These are phyloP conservation scores for Protophormia terraenovae DNA, from an alignment of 2,888 invertebrate genomes.

Conservation along the genomic window DNA sequence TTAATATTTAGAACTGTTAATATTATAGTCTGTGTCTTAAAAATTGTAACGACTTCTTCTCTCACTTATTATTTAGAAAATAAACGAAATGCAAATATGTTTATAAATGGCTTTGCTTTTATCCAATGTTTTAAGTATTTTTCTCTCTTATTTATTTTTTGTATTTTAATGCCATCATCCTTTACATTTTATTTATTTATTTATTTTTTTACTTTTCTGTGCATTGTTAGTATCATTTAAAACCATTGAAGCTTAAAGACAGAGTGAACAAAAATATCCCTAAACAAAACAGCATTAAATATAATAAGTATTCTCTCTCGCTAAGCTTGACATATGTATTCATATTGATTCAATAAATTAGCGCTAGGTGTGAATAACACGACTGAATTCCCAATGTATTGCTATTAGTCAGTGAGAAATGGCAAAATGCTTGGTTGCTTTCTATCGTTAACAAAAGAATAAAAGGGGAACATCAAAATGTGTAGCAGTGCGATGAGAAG, in stretches of 20 bases:
- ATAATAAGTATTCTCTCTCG: background rate
- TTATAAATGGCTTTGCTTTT: background rate
- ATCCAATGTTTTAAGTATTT: background rate
- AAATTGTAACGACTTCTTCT: too few relatives aligned
- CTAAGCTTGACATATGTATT: conserved; percentile 14
- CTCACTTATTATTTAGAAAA: background rate
- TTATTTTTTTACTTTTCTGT: background rate
- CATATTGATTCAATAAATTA: conserved; percentile 43
- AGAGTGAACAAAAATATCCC: background rate
- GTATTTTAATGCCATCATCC: background rate
- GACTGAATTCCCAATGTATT: background rate
- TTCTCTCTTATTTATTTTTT: background rate
- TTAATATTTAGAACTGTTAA: too few relatives aligned
- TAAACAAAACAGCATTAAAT: background rate
- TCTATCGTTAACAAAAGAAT: background rate
- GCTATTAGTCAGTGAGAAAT: background rate
- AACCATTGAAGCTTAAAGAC: conserved; percentile 6
- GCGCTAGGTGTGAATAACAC: conserved; percentile 24
- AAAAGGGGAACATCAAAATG: background rate
- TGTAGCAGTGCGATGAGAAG: background rate
- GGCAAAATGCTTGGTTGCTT: background rate
- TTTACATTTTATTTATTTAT: background rate
- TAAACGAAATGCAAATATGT: background rate
- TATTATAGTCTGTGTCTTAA: too few relatives aligned
- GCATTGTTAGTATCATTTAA: background rate